Base-by-base conservation (phyloP, 2,888 invertebrate species). In the Cabera pusaria region DNA sequence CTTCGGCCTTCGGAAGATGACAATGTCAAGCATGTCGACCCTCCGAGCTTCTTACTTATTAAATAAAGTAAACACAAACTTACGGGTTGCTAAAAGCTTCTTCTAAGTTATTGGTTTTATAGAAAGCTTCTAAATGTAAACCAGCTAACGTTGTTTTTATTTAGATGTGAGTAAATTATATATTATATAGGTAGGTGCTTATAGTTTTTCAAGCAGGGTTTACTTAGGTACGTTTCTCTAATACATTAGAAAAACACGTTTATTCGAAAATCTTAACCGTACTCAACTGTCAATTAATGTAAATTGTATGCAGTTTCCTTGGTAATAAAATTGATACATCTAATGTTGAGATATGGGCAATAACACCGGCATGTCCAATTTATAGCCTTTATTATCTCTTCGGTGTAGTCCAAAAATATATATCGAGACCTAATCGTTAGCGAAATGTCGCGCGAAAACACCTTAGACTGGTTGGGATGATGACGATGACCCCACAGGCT, bases 401-500 rank as follows among this genome's bases (percentile, higher is more conserved):
- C 49, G 38, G 46, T 52, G 36, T 40, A 41, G 39, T 42, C 39
- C 31, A 67, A 64, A 63, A 70, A 65, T 59, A 68, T 69, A 66
- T 49, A 40, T 54, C 45, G 48, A 53, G 61, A 70, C 73, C 70
- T 73, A 80, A 83, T 75, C 69, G 60, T 57, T 56, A 57, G 70
- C 73, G 58, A 82, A 79, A 83, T 84, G 82, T 84, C 81, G 75
- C 65, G 65, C 69, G 63, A 65, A 73, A 71, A 75, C 72, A 68
- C 63, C 68, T 71, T 64, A 73, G 72, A 77, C 74, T 70, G 76
- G 81, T 79, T 72, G 63, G 64, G 70, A 59, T 63, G 70, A 77
- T 76, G 82, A 81, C 85, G 81, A 82, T 83, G 87, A 86, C 86
- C 88, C 70, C 78, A 37, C 56, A 39, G 56, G 50, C 52, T 52